Evolutionary conservation across 1,140 invertebrate genomes (phyloP).

Genomic region (Hypothenemus hampei): DNA sequence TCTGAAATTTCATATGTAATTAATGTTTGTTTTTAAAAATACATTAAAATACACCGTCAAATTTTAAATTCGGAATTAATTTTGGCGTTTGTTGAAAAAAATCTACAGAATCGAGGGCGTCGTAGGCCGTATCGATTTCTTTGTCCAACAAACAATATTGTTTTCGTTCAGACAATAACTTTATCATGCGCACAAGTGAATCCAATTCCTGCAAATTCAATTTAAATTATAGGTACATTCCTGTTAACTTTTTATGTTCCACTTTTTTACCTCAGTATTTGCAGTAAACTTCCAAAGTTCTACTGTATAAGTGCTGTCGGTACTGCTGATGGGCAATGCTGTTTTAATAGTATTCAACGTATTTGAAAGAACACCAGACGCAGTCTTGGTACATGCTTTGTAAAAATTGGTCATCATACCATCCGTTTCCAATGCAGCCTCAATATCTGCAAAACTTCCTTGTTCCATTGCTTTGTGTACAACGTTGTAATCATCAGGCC

Average conservation of each 20-base stretch:
- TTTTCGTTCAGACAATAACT: slow-evolving; percentile 39
- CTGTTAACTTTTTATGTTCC: neutral
- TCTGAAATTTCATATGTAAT: slow-evolving; percentile 30
- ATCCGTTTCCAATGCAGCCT: slow-evolving; percentile 34
- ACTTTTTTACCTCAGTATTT: slow-evolving; percentile 24
- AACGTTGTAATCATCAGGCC: slow-evolving; percentile 34
- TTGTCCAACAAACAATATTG: slow-evolving; percentile 42
- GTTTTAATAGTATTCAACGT: slow-evolving; percentile 44
- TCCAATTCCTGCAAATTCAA: slow-evolving; percentile 17
- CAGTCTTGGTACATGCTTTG: slow-evolving; percentile 43
- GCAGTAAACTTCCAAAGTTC: slow-evolving; percentile 31
- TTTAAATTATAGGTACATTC: neutral
- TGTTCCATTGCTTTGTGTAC: slow-evolving; percentile 26
- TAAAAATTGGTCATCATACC: slow-evolving; percentile 42
- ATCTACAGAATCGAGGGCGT: slow-evolving; percentile 42
- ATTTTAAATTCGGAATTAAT: slow-evolving; percentile 27
- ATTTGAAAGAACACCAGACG: slow-evolving; percentile 43
- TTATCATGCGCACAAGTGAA: slow-evolving; percentile 34
- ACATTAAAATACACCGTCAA: slow-evolving; percentile 25
- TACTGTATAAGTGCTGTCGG: slow-evolving; percentile 24
- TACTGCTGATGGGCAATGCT: slow-evolving; percentile 38
- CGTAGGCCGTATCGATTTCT: slow-evolving; percentile 40
- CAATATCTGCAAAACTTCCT: slow-evolving; percentile 19
- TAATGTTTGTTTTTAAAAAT: neutral
- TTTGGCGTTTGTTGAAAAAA: slow-evolving; percentile 24